Evolutionary conservation across 2,113 vertebrate species (phyloP).

Genomic region (Microtus oregoni): DNA sequence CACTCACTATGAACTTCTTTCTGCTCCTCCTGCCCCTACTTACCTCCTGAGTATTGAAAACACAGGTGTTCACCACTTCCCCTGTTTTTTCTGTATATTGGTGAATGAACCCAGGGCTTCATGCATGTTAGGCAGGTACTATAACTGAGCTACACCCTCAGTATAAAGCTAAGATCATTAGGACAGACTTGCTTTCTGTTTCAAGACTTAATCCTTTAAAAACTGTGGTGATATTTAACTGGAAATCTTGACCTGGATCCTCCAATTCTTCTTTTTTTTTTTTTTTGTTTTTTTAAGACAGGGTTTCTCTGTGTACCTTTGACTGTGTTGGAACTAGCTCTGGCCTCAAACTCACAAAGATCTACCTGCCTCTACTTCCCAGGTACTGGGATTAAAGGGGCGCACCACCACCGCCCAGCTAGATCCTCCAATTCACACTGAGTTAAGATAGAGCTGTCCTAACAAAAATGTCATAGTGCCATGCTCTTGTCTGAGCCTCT

Average conservation of each 20-base stretch:
- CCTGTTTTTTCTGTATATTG: not conserved
- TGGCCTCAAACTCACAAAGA: too few species aligned
- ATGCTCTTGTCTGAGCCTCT: not conserved
- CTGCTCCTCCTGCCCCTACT: not conserved
- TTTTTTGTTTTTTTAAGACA: too few species aligned
- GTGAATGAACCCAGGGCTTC: not conserved
- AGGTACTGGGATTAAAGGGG: too few species aligned
- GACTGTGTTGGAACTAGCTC: too few species aligned
- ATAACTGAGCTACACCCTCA: not conserved
- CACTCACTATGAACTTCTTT: not conserved
- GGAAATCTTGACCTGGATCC: not conserved
- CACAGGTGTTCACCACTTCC: not conserved
- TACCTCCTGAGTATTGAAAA: not conserved
- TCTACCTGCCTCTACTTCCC: too few species aligned
- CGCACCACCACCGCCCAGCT: too few species aligned
- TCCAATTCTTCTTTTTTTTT: not conserved
- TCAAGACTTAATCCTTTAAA: conserved; percentile 35
- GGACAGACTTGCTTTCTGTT: not conserved
- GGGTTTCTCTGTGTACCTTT: too few species aligned
- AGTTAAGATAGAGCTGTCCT: not conserved
- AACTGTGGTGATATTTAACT: not conserved
- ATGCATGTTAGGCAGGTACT: not conserved
- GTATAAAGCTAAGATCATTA: not conserved
- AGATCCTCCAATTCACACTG: not conserved
- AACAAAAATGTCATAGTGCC: conserved; percentile 30